Base-by-base conservation (phyloP, 2,113 vertebrate genomes). In the Brachirus orientalis region DNA sequence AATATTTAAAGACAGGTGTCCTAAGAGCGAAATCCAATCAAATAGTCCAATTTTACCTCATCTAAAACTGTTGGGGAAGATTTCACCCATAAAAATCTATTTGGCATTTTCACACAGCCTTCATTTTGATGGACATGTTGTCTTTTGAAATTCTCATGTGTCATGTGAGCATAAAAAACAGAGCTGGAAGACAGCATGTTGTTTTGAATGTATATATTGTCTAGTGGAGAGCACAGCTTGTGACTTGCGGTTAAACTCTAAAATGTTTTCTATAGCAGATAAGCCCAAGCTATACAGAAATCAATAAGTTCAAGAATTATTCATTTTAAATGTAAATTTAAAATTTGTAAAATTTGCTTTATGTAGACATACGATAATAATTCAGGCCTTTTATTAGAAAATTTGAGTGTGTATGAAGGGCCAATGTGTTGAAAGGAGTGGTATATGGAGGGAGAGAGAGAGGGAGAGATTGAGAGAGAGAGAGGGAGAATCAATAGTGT, bases 401-500 rank as follows among this genome's bases (percentile, higher is more conserved):
- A 64, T 63, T 35, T 56, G 62, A 13, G 28, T 28, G 38, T 40
- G 36, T 52, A 64, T 64, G 53, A 72, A 62, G 57, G 55, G 35
- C 66, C 70, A 71, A 87, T 76, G 81, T 72, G 83, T 83, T 68
- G 68, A 90, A 82, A 86, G 82, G 38, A 66, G 67, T 74, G 79
- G 87, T 83, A 72, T 84, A 82, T 75, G 68, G n/a, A n/a, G n/a
- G 70, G 43, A 73, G 70, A 64, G 79, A 79, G 69, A 78, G 75
- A 59, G 79, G 79, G 66, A 73, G 79, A 78, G 85, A 83, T 82
- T 73, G 80, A 82, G 80, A 85, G 85, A 88, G 85, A 88, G 85
- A 90, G 85, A 84, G 50, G 8, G 88, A 66, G 82, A 88, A 90
- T 90, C 89, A 90, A 90, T 92, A 92, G 90, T 92, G 90, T 92